Evolutionary conservation across 2,888 invertebrate genomes (phyloP), one percentile per base, ranked within the genome.

Genomic region (Deilephila elpenor): DNA sequence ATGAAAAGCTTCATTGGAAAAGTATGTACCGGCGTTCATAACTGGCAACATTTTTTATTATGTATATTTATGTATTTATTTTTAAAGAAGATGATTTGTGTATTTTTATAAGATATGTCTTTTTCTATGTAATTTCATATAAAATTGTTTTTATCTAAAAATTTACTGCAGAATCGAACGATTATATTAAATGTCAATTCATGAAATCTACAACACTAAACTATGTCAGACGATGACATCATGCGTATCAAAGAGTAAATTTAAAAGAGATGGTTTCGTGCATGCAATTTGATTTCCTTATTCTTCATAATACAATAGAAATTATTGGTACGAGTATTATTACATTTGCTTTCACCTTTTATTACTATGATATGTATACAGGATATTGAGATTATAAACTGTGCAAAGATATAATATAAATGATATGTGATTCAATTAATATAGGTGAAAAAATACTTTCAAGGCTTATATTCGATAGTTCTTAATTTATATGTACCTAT

Each of bases 201-300:
- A 29, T 34, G 17, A 44, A 34, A 64, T 7, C 71, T 78, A 80
- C 76, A 80, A 75, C 59, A 74, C 72, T 76, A 77, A 75, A 78
- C 64, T 0, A 74, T 53, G 72, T 34, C 20, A 56, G 64, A 67
- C 19, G 84, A 84, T 86, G 86, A 86, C 85, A 85, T 86, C 85
- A 86, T 84, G 74, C 61, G 51, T 0, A 37, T 44, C 83, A 84
- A 77, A 83, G 83, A 85, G 34, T 75, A 82, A 64, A 59, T 70
- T 25, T 51, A 51, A 51, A 60, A 5, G 6, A 37, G 53, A 71
- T 20, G 20, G 29, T 71, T 34, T 20, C 7, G 6, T 37, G n/a
- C n/a, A 8, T 11, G 11, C 11, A 44, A 44, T 14, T 44, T 11
- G 17, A 44, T 14, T n/a, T 61, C n/a, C 14, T 25, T n/a, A 44